These are phyloP conservation scores for Chrysopa pallens DNA, from an alignment of 1,140 invertebrate species.

Conservation along the genomic window DNA sequence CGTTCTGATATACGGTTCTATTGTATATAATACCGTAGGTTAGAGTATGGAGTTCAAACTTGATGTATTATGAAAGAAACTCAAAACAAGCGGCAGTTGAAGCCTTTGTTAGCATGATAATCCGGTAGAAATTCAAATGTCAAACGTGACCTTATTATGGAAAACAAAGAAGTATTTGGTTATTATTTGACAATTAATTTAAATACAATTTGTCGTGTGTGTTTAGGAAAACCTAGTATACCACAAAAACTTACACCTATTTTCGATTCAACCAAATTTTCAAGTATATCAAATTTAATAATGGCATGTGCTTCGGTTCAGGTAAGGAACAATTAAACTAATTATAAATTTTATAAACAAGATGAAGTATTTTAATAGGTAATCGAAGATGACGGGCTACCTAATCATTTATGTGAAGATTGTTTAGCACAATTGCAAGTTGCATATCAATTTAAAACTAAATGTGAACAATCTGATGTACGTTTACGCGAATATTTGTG, in stretches of 20 bases:
- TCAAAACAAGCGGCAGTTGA: too few relatives aligned
- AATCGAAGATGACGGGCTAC: conserved; percentile 37
- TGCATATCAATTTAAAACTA: conserved; percentile 46
- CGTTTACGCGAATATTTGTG: conserved; percentile 21
- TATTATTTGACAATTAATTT: conserved; percentile 21
- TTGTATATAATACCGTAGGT: too few relatives aligned
- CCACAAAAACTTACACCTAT: conserved; percentile 40
- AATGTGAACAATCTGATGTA: conserved; percentile 40
- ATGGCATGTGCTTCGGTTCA: conserved; percentile 42
- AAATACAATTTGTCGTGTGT: conserved; percentile 38
- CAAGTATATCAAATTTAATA: conserved; percentile 32
- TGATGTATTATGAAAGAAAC: too few relatives aligned
- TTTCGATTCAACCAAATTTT: conserved; percentile 34
- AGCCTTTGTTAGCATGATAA: too few relatives aligned
- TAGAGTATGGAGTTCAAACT: too few relatives aligned
- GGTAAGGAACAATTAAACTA: conserved; percentile 24
- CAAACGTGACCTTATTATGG: not conserved
- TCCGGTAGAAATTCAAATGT: too few relatives aligned
- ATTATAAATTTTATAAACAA: not conserved
- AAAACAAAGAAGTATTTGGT: conserved; percentile 13
- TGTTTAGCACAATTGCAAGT: conserved; percentile 41
- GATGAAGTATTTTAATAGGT: conserved; percentile 25
- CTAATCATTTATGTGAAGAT: conserved; percentile 42
- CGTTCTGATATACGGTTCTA: too few relatives aligned
- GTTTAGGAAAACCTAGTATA: conserved; percentile 36